Evolutionary conservation across 2,797 vertebrate species (phyloP).

Genomic region (Carapus acus): DNA sequence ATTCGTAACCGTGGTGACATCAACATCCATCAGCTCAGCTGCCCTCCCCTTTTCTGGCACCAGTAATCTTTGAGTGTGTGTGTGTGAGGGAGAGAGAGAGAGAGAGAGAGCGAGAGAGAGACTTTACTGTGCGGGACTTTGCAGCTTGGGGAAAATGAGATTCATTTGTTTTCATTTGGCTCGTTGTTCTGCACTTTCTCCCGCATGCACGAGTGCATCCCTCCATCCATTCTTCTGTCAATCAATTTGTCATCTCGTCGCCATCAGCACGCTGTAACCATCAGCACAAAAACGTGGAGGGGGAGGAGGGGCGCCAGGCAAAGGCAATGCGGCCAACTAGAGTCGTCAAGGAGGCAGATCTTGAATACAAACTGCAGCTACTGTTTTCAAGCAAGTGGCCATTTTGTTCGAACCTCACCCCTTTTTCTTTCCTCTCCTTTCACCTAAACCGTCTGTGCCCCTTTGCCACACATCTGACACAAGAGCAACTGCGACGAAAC

Average conservation of each 20-base stretch:
- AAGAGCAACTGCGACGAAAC: too few relatives aligned
- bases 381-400: too few relatives aligned
- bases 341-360: too few relatives aligned
- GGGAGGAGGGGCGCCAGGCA: slow-evolving; percentile 23
- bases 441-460: too few relatives aligned
- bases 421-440: too few relatives aligned
- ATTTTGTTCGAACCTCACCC: too few relatives aligned
- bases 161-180: slow-evolving; percentile 1
- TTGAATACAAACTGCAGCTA: too few relatives aligned
- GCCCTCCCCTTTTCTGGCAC: not conserved
- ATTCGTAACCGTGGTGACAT: slow-evolving; percentile 42
- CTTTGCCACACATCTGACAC: too few relatives aligned
- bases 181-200: not conserved
- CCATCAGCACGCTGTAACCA: too few relatives aligned
- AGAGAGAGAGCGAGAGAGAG: not conserved
- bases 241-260: not conserved
- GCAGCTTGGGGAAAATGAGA: not conserved
- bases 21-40: slow-evolving; percentile 49
- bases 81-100: slow-evolving; percentile 4
- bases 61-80: slow-evolving; percentile 6
- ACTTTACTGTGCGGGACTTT: not conserved
- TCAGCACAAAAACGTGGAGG: too few relatives aligned
- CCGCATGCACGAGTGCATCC: not conserved
- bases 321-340: too few relatives aligned
- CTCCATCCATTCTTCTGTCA: not conserved